These are phyloP conservation scores for Mactromeris polynyma DNA, from an alignment of 2,888 invertebrate genomes.

Conservation along the genomic window DNA sequence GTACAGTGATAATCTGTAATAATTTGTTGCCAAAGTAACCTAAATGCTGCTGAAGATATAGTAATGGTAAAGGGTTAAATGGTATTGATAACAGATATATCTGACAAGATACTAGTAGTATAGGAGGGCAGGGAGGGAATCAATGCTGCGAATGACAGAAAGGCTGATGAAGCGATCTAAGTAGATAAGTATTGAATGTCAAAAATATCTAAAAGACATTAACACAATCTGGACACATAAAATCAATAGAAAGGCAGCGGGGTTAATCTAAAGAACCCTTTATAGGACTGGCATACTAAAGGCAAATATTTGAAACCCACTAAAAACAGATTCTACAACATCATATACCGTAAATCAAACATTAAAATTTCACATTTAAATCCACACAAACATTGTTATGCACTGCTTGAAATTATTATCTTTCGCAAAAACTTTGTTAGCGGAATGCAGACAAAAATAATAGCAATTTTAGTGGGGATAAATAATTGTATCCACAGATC, in stretches of 20 bases:
- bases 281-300: too few relatives aligned
- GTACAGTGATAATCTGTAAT: background rate
- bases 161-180: background rate
- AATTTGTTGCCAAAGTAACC: conserved; percentile 18
- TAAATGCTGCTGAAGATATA: conserved; percentile 17
- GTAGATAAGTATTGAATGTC: background rate
- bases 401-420: background rate
- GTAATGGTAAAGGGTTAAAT: background rate
- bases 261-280: too few relatives aligned
- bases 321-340: too few relatives aligned
- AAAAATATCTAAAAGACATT: background rate
- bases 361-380: background rate
- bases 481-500: background rate
- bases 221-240: background rate
- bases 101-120: background rate
- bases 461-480: background rate
- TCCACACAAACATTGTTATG: background rate
- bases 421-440: background rate
- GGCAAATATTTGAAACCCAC: too few relatives aligned
- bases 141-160: background rate
- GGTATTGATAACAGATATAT: background rate
- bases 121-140: background rate
- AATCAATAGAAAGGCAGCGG: background rate
- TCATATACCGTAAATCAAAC: too few relatives aligned
- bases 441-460: background rate